A percentile compares a stretch with the other conserved stretches of the same genome.
Evolutionary conservation across 2,113 vertebrate species (phyloP).

Genomic region (Tylochromis polylepis): DNA sequence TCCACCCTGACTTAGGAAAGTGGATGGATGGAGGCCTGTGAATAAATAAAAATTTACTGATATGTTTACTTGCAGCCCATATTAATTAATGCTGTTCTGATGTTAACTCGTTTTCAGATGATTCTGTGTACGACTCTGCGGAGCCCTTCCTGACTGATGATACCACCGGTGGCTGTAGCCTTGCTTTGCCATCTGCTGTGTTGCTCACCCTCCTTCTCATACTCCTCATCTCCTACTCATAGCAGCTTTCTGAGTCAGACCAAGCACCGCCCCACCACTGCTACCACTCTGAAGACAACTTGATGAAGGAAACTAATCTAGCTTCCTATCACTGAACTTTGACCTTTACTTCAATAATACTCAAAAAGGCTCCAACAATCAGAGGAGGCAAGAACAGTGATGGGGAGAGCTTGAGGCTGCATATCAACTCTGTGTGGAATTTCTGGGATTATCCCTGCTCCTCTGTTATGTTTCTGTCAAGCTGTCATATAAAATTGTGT

Average conservation of each 20-base stretch:
- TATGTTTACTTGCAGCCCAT: background rate
- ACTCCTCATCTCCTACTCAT: constrained; percentile 54
- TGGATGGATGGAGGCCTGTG: background rate
- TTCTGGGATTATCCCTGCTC: background rate
- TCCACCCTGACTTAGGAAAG: background rate
- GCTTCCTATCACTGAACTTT: background rate
- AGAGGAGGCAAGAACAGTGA: background rate
- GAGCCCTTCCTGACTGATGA: constrained; percentile 96
- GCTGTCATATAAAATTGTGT: background rate
- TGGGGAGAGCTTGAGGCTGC: background rate
- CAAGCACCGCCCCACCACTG: background rate
- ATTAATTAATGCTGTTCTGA: background rate
- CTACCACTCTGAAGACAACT: background rate
- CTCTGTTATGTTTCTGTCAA: background rate
- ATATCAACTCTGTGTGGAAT: background rate
- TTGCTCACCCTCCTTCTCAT: constrained; percentile 37
- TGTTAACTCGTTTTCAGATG: constrained; percentile 70
- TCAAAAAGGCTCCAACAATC: background rate
- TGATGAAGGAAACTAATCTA: background rate
- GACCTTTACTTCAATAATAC: background rate
- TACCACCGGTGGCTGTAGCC: constrained; percentile 78
- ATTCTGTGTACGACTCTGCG: constrained; percentile 90
- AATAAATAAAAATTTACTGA: background rate
- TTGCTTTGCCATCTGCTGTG: constrained; percentile 40
- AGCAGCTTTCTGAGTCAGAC: background rate